Evolutionary conservation across 2,888 invertebrate species (phyloP), one percentile per base, ranked within the genome.

Genomic region (Melanophora roralis): DNA sequence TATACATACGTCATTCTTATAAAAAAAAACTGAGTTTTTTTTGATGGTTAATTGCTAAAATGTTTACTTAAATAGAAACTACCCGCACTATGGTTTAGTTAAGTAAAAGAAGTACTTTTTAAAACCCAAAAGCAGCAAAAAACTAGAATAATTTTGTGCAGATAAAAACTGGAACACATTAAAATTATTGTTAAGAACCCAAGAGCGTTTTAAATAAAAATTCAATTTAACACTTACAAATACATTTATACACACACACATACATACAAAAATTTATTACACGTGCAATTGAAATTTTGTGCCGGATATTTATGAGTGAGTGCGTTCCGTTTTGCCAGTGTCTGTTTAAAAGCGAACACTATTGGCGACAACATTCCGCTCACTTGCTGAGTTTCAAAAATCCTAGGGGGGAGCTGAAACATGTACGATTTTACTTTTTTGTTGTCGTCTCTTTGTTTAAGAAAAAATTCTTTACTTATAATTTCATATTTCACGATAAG

Each of bases 281-380:
- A 75, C 27, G 75, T 75, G 73, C 73, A 64, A 74, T 69, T 45
- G 64, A 64, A 73, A 59, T 80, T 62, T 43, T 53, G 19, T 62
- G 8, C 11, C 12, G 36, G 23, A 27, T 64, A 60, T 34, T 51
- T 64, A 21, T 51, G 64, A 65, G 21, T 51, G 64, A 65, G 71
- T 45, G 32, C 34, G 34, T 55, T 51, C 21, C 43, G 27, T 64
- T 53, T 6, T 23, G 62, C 27, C n/a, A 43, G 12, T 23, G 2
- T 51, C 34, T 11, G 27, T 36, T 81, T 81, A 71, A 82, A 75
- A 77, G 78, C 73, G 59, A 68, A 78, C 68, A 72, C 65, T 76
- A 64, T 85, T 84, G 87, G 87, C 86, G 87, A 85, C 87, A 86
- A 81, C 82, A 84, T 84, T 84, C 85, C 85, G 86, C 85, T 84